phyloP scores from a whole-genome alignment of 2,888 invertebrate genomes.

The Alentia gelatinosa region DNA sequence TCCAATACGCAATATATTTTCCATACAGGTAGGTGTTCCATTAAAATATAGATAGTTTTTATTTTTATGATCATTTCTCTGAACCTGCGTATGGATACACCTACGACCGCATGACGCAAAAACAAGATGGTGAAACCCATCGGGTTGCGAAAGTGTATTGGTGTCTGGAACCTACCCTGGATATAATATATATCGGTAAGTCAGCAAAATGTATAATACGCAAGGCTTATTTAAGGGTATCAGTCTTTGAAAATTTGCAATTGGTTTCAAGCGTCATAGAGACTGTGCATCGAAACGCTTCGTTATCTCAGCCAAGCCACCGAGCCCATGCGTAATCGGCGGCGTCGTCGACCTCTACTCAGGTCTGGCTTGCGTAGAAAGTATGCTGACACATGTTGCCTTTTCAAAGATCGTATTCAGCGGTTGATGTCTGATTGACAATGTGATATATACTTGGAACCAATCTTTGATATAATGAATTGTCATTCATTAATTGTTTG shows the following conservation, averaged over 20 bases:
- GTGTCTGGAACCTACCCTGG: not conserved
- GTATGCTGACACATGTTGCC: too few species aligned
- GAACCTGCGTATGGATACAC: not conserved
- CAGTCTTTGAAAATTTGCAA: not conserved
- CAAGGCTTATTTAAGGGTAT: not conserved
- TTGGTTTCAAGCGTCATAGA: not conserved
- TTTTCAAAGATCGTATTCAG: too few species aligned
- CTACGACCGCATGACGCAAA: not conserved
- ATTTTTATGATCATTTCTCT: too few species aligned
- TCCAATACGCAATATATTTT: too few species aligned
- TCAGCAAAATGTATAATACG: not conserved
- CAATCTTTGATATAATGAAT: too few species aligned
- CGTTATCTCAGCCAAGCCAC: too few species aligned
- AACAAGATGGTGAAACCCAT: slow-evolving; percentile 16
- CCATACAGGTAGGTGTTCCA: too few species aligned
- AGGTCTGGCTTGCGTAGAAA: too few species aligned
- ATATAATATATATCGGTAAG: not conserved
- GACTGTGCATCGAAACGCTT: not conserved
- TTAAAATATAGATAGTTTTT: not conserved
- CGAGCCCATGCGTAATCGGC: not conserved
- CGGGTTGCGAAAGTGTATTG: slow-evolving; percentile 4
- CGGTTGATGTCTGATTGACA: too few species aligned
- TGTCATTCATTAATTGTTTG: too few species aligned
- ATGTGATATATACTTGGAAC: too few species aligned
- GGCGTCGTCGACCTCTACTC: slow-evolving; percentile 14